These are phyloP conservation scores for Porites australiensis DNA, from an alignment of 64 coral and sea anemone species.

Conservation along the genomic window DNA sequence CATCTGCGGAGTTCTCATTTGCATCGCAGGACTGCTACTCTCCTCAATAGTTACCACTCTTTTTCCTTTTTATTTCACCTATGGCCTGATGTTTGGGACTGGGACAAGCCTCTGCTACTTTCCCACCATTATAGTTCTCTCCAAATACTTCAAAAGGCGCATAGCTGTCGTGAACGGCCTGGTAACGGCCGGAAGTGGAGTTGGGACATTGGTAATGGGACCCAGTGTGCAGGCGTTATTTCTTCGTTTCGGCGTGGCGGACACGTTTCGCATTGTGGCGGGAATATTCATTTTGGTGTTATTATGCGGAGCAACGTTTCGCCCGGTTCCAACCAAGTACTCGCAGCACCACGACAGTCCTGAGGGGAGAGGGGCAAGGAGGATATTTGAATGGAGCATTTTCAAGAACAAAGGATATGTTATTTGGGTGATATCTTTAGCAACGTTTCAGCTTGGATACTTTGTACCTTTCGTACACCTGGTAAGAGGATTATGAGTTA, in stretches of 20 bases:
- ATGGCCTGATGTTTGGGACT: slow-evolving; percentile 93
- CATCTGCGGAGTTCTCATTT: slow-evolving; percentile 81
- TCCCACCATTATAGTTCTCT: slow-evolving; percentile 90
- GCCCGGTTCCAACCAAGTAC: slow-evolving; percentile 65
- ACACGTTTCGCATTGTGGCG: slow-evolving; percentile 69
- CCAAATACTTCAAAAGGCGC: slow-evolving; percentile 93
- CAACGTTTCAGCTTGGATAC: slow-evolving; percentile 89
- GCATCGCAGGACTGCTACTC: slow-evolving; percentile 76
- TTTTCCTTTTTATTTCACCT: slow-evolving; percentile 85
- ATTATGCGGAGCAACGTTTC: slow-evolving; percentile 75
- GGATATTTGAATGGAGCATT: slow-evolving; percentile 88
- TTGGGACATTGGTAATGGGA: slow-evolving; percentile 83
- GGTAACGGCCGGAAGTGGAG: slow-evolving; percentile 94
- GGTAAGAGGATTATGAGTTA: slow-evolving; percentile 42
- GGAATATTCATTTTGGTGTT: slow-evolving; percentile 66
- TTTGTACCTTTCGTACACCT: slow-evolving; percentile 98
- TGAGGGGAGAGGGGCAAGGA: slow-evolving; percentile 18
- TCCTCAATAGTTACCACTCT: slow-evolving; percentile 87
- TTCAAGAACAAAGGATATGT: slow-evolving; percentile 97
- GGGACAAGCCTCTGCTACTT: slow-evolving; percentile 97
- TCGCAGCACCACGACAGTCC: not conserved
- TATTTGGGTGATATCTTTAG: slow-evolving; percentile 77
- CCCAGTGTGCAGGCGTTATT: slow-evolving; percentile 71
- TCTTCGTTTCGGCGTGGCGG: slow-evolving; percentile 52
- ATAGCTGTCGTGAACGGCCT: slow-evolving; percentile 94